Conservation (phyloP, 2,113 vertebrate genomes). For the Furnarius figulus region DNA sequence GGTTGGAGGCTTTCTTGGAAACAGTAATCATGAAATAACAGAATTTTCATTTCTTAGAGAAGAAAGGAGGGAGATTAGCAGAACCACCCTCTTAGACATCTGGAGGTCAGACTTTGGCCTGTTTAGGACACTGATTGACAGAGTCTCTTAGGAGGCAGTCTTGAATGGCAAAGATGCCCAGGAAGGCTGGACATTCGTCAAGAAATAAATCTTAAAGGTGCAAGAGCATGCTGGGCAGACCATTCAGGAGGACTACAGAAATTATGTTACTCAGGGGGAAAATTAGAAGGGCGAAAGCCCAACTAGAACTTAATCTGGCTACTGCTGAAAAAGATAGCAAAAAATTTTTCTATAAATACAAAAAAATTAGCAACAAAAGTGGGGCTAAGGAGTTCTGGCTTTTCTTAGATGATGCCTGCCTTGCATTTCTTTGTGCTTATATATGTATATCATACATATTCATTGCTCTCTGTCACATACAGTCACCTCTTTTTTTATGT, state of each 20-base stretch:
- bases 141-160: not conserved
- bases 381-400: not conserved
- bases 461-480: not conserved
- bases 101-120: not conserved
- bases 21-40: not conserved
- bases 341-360: not conserved
- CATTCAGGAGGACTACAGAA: not conserved
- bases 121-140: not conserved
- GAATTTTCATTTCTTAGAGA: not conserved
- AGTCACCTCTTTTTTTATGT: not conserved
- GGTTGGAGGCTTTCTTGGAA: not conserved
- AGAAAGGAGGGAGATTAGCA: not conserved
- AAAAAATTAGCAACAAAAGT: not conserved
- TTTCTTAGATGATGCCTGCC: not conserved
- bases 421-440: not conserved
- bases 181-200: not conserved
- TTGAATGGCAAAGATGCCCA: not conserved
- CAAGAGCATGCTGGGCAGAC: not conserved
- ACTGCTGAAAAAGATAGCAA: not conserved
- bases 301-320: not conserved
- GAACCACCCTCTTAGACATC: not conserved
- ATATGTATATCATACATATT: not conserved
- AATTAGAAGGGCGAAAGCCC: not conserved
- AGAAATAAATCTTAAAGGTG: not conserved
- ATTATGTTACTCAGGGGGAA: not conserved